Evolutionary conservation across 2,797 vertebrate species (phyloP), one percentile per base, ranked within the genome.

Genomic region (Chanos chanos): DNA sequence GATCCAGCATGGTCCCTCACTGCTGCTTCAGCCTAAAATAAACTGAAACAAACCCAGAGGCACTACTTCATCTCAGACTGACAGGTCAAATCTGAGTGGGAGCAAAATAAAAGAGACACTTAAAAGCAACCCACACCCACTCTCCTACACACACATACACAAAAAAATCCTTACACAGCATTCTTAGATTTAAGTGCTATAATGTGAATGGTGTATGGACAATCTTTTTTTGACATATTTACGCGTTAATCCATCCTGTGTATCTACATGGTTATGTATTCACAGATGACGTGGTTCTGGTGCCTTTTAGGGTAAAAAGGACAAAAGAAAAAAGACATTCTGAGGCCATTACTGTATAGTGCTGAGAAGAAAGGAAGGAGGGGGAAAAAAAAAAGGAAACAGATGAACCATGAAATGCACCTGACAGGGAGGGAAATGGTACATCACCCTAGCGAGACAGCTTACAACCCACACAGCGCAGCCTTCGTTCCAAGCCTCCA

Each of bases 391-490:
- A 8, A 24, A 15, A 4, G 2, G 0, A 45, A 49, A 22, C 15
- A 10, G 13, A n/a, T 19, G 33, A 21, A 12, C 10, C 22, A 18
- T n/a, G 33, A 31, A 24, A 39, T 13, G 3, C 39, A 40, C 39
- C 15, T 51, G 54, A 12, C 24, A 2, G n/a, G 7, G 24, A 28
- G 1, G 10, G n/a, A n/a, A 3, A 31, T 27, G n/a, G n/a, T n/a
- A 4, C 24, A 24, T 12, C 34, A 37, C 13, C 37, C 5, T 6
- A 55, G 22, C 55, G n/a, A 27, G n/a, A n/a, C 12, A 24, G 40
- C 4, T 22, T 22, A 24, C 13, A 21, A 55, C 52, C 15, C 4
- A 22, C 77, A 71, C 58, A 67, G 81, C 72, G 76, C 66, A n/a
- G 2, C 66, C 60, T 44, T 30, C 7, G 30, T 8, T 41, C 60